phyloP scores from a whole-genome alignment of 2,888 invertebrate species.

The Acanthoscelides obtectus region DNA sequence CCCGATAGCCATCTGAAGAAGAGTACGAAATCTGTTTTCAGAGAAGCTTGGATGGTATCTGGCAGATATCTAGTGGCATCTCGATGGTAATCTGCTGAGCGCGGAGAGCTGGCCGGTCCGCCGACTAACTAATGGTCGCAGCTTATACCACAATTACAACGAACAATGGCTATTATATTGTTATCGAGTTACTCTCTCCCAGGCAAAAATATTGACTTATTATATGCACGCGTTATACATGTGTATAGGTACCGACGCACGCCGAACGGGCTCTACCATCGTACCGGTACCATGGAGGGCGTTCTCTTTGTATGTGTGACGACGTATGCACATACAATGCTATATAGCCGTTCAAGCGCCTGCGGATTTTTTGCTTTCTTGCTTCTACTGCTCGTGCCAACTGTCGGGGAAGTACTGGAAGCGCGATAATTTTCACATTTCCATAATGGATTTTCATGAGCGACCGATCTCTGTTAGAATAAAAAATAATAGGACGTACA shows the following conservation, averaged over 20 bases:
- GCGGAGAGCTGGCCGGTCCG: neutral
- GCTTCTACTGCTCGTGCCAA: no score
- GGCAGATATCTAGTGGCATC: conserved; percentile 21
- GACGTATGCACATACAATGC: neutral
- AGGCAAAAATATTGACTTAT: conserved; percentile 48
- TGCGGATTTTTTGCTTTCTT: no score
- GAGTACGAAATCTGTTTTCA: conserved; percentile 26
- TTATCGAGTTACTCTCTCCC: conserved; percentile 42
- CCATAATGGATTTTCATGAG: no score
- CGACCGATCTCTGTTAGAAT: no score
- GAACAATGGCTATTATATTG: conserved; percentile 49
- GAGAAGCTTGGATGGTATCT: conserved; percentile 42
- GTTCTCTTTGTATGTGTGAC: neutral
- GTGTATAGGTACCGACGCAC: neutral
- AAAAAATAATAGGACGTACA: no score
- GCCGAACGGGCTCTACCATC: neutral
- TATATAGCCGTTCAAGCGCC: neutral
- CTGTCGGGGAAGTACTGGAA: no score
- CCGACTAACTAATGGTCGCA: conserved; percentile 43
- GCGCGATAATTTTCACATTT: no score
- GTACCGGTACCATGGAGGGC: neutral
- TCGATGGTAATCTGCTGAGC: conserved; percentile 37
- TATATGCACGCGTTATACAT: conserved; percentile 37
- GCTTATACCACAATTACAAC: conserved; percentile 46
- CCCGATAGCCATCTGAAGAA: neutral